Percentiles rank a stretch among this genome's conserved stretches.
These are phyloP conservation scores for Pristionchus entomophagus DNA, from an alignment of 2,888 invertebrate genomes.

Conservation along the genomic window DNA sequence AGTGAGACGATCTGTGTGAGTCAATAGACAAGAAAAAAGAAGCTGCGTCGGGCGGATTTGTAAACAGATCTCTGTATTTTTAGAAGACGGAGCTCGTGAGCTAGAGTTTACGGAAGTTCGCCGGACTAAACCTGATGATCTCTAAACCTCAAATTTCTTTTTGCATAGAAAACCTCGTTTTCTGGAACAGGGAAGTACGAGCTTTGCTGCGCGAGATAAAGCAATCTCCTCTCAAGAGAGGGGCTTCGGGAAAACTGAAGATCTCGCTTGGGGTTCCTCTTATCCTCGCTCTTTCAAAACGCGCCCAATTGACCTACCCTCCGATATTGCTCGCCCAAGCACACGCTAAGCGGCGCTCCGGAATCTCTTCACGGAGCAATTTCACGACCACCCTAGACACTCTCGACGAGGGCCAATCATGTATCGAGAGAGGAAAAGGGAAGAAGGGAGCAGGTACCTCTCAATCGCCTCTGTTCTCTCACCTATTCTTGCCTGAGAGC, in stretches of 20 bases:
- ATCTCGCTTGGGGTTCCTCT: too few relatives aligned
- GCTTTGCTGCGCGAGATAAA: not conserved
- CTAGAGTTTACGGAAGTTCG: too few relatives aligned
- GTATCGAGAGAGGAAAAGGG: not conserved
- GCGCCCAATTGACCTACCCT: not conserved
- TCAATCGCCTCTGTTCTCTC: not conserved
- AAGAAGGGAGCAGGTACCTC: not conserved
- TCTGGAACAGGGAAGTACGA: not conserved
- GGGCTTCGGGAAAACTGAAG: not conserved
- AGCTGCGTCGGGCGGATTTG: too few relatives aligned
- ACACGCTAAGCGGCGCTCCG: not conserved
- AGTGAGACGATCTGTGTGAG: too few relatives aligned
- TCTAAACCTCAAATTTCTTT: too few relatives aligned
- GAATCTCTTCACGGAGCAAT: not conserved
- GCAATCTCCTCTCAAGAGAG: slow-evolving; percentile 16
- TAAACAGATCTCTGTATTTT: too few relatives aligned
- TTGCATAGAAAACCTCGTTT: not conserved
- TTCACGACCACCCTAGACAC: not conserved
- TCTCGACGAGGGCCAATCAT: not conserved
- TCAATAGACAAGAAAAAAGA: too few relatives aligned
- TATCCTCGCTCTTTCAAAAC: not conserved
- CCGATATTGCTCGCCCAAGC: too few relatives aligned
- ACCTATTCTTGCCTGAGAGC: not conserved
- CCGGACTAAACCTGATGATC: too few relatives aligned
- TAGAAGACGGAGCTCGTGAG: too few relatives aligned